A percentile compares a stretch with the other conserved stretches of the same genome.
phyloP scores from a whole-genome alignment of 2,888 invertebrate species.

The Perizoma flavofasciatum region DNA sequence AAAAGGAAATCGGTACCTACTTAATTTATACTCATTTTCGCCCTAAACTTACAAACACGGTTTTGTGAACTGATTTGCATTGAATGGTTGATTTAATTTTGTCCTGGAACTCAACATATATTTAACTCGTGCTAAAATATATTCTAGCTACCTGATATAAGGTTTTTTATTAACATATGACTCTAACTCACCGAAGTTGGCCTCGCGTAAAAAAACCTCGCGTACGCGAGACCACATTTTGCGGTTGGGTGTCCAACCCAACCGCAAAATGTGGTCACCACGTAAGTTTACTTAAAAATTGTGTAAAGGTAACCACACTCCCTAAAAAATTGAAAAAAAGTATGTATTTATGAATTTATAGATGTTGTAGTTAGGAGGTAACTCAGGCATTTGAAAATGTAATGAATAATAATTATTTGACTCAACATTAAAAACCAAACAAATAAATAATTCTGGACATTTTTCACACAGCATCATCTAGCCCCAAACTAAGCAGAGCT shows the following conservation, averaged over 20 bases:
- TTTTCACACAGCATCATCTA: too few relatives aligned
- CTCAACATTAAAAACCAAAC: too few relatives aligned
- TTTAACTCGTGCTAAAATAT: background rate
- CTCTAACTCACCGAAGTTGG: conserved; percentile 16
- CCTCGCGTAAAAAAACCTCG: conserved; percentile 16
- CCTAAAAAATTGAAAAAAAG: too few relatives aligned
- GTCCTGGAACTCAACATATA: conserved; percentile 2
- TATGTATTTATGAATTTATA: too few relatives aligned
- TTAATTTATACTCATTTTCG: conserved; percentile 36
- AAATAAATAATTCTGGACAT: too few relatives aligned
- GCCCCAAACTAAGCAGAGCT: too few relatives aligned
- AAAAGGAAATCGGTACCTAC: background rate
- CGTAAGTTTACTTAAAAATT: too few relatives aligned
- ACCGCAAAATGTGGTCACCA: conserved; percentile 4
- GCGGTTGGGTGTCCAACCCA: conserved; percentile 5
- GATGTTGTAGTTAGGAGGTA: too few relatives aligned
- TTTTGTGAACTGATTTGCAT: conserved; percentile 58
- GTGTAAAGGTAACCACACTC: too few relatives aligned
- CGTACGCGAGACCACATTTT: conserved; percentile 11
- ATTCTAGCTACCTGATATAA: conserved; percentile 23
- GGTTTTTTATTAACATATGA: conserved; percentile 36
- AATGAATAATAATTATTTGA: too few relatives aligned
- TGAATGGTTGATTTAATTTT: conserved; percentile 55
- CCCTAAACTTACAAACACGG: conserved; percentile 30
- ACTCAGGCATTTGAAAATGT: too few relatives aligned